Evolutionary conservation across 2,797 vertebrate genomes (phyloP).

Genomic region (Siniperca obscura): DNA sequence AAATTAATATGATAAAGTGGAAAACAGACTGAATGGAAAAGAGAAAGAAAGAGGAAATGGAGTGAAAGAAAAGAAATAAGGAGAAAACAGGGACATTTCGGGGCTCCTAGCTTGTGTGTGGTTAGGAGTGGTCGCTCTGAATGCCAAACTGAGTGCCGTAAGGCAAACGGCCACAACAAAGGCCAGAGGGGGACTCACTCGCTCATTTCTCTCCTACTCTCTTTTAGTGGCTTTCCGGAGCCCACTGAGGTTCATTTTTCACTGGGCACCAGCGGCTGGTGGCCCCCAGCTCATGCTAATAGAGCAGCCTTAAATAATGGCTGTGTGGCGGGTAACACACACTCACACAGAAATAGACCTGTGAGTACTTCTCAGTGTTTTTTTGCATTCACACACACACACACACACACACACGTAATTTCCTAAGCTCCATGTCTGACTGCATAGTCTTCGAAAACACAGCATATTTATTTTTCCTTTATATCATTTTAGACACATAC

Average conservation of each 20-base stretch:
- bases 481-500: background rate
- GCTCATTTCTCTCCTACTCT: constrained; percentile 67
- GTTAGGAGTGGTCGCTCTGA: constrained; percentile 70
- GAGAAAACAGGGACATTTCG: constrained; percentile 36
- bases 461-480: background rate
- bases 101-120: constrained; percentile 45
- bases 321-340: constrained; percentile 29
- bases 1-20: background rate
- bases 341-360: constrained; percentile 11
- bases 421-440: background rate
- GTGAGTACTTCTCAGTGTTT: background rate
- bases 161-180: constrained; percentile 67
- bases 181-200: constrained; percentile 59
- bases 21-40: constrained; percentile 1
- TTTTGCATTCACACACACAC: background rate
- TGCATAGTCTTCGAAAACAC: background rate
- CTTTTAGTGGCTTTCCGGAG: constrained; percentile 74
- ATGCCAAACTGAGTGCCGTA: constrained; percentile 77
- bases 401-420: background rate
- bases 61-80: constrained; percentile 10
- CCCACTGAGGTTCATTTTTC: constrained; percentile 79
- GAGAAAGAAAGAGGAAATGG: background rate
- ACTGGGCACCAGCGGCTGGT: constrained; percentile 70
- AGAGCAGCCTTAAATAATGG: constrained; percentile 59
- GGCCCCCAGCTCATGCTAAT: constrained; percentile 80